A percentile compares a stretch with the other conserved stretches of the same genome.
Evolutionary conservation across 2,888 invertebrate species (phyloP).

Genomic region (Aelia acuminata): DNA sequence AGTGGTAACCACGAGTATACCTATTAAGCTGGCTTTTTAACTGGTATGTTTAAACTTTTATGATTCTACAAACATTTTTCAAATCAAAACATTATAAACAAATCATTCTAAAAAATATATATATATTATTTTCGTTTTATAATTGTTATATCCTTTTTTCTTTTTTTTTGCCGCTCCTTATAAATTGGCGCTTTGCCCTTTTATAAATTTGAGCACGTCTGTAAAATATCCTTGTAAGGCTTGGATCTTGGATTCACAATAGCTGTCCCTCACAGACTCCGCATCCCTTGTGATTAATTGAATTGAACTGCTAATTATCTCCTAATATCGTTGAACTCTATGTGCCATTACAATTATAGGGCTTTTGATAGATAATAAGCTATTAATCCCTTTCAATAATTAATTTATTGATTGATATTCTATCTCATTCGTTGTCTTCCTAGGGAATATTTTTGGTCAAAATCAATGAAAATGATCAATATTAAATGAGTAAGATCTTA

Average conservation of each 20-base stretch:
- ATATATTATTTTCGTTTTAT: too few relatives aligned
- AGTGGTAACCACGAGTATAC: too few relatives aligned
- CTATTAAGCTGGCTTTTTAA: too few relatives aligned
- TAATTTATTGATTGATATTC: background rate
- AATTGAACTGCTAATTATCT: slow-evolving; percentile 39
- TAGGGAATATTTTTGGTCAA: background rate
- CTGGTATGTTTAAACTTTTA: too few relatives aligned
- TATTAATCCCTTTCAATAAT: background rate
- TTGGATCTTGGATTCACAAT: background rate
- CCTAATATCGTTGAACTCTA: slow-evolving; percentile 12
- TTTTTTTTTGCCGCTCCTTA: too few relatives aligned
- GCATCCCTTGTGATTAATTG: slow-evolving; percentile 14
- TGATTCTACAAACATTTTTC: too few relatives aligned
- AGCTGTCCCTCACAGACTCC: background rate
- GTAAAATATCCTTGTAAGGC: background rate
- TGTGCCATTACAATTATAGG: background rate
- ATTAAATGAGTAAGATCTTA: too few relatives aligned
- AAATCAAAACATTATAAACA: too few relatives aligned
- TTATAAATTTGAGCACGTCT: background rate
- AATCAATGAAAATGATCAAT: background rate
- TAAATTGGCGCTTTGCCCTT: too few relatives aligned
- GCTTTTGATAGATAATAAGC: background rate
- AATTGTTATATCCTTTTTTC: too few relatives aligned
- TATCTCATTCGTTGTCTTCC: background rate
- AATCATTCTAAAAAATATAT: too few relatives aligned